Evolutionary conservation across 2,797 vertebrate genomes (phyloP), one percentile per base, ranked within the genome.

Genomic region (Leptoclinus maculatus): DNA sequence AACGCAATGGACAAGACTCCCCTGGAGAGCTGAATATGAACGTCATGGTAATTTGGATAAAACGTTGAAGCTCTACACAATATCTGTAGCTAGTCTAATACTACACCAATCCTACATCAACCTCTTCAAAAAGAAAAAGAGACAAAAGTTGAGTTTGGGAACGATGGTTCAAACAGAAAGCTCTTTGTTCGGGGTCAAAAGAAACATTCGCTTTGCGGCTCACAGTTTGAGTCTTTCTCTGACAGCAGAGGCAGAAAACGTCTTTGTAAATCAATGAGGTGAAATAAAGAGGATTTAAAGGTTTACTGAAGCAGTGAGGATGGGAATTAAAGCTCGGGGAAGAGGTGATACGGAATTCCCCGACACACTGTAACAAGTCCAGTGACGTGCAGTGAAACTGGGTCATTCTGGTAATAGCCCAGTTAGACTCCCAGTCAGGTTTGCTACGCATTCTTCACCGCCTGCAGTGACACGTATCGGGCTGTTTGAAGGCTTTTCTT

Each of bases 181-280:
- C 14, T 77, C 62, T 82, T 79, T 82, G 71, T 84, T 77, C 5
- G 1, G 32, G 66, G 51, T 74, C 41, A 71, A 77, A 66, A 72
- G 62, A 72, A 82, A 78, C 41, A 21, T 45, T 76, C 4, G 0
- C 32, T 68, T 63, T 17, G 63, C 7, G 17, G 56, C 68, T 76
- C 47, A 73, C 21, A 29, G 43, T 76, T 49, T 47, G 34, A 74
- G 49, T 29, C 17, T 57, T 45, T 51, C 29, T 66, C 54, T 53
- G 59, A 74, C 32, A 68, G 66, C 63, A 38, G 32, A 58, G 65
- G 54, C 32, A 21, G 68, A 78, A 68, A 87, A 58, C 1, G 0
- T 51, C 69, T 80, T 85, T 86, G 73, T 76, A 56, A 85, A 49
- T 54, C 72, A 71, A 29, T 53, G 68, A 85, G 68, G 75, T 78